These are phyloP conservation scores for Drosophila paranaensis DNA, from an alignment of 2,888 invertebrate species.

Conservation along the genomic window DNA sequence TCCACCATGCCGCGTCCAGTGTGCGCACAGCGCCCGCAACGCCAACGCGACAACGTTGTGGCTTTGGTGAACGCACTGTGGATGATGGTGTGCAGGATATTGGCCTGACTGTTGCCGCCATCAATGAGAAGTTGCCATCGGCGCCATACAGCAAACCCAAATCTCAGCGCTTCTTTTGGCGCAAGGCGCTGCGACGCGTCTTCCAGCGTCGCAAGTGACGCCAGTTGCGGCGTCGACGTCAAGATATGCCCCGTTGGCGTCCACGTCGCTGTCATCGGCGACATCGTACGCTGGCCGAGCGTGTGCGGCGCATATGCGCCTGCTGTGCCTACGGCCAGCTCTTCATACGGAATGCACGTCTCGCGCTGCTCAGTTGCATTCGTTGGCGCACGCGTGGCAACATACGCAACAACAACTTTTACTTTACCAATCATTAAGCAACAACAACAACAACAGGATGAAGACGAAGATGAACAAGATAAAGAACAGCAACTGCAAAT, in stretches of 20 bases:
- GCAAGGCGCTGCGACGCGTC: conserved; percentile 81
- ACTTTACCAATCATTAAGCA: conserved; percentile 72
- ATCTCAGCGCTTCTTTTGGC: conserved; percentile 80
- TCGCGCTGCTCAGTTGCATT: conserved; percentile 72
- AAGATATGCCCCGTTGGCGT: conserved; percentile 71
- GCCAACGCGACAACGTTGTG: conserved; percentile 43
- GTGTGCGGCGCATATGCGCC: conserved; percentile 66
- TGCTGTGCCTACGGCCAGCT: conserved; percentile 73
- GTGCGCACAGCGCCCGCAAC: conserved; percentile 67
- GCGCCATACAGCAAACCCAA: conserved; percentile 49
- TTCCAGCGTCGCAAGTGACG: conserved; percentile 79
- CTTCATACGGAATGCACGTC: conserved; percentile 63
- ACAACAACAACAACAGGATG: conserved; percentile 39
- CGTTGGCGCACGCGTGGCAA: conserved; percentile 77
- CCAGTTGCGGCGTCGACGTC: conserved; percentile 68
- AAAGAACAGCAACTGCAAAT: conserved; percentile 56
- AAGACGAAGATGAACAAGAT: conserved; percentile 14
- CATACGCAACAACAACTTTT: conserved; percentile 72
- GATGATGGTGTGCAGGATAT: conserved; percentile 37
- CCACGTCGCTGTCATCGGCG: conserved; percentile 62
- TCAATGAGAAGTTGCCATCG: conserved; percentile 30
- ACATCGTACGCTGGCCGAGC: conserved; percentile 61
- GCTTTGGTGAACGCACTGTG: not conserved
- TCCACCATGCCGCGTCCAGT: conserved; percentile 29
- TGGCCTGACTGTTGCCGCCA: conserved; percentile 41